Evolutionary conservation across 2,113 vertebrate species (phyloP).

Genomic region (Anhinga rufa): DNA sequence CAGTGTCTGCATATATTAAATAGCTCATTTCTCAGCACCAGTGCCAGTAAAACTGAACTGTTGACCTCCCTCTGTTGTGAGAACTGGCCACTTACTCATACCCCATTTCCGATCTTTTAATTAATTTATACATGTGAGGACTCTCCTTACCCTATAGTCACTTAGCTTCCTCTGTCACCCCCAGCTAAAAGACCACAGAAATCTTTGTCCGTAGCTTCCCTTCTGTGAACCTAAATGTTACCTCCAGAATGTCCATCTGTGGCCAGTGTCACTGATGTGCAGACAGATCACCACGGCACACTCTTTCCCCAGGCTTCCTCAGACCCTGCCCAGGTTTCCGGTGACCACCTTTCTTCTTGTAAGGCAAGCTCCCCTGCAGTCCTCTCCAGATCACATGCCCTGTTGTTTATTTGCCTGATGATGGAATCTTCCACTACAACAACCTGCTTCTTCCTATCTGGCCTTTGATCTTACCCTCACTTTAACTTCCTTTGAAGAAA

Average conservation of each 20-base stretch:
- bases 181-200: background rate
- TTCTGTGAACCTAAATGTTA: background rate
- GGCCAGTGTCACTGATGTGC: background rate
- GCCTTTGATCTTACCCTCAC: constrained; percentile 26
- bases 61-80: background rate
- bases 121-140: background rate
- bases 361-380: background rate
- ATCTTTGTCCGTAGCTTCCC: background rate
- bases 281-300: background rate
- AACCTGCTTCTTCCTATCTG: constrained; percentile 43
- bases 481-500: constrained; percentile 36
- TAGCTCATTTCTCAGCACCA: background rate
- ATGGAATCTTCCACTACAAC: constrained; percentile 12
- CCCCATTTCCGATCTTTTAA: background rate
- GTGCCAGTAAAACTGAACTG: background rate
- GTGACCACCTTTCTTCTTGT: background rate
- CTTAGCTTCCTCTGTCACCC: background rate
- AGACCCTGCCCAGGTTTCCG: background rate
- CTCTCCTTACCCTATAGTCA: background rate
- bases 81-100: background rate
- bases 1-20: background rate
- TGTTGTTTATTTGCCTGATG: constrained; percentile 35
- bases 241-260: background rate
- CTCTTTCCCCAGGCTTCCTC: background rate
- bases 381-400: background rate